Percentiles rank a stretch among this genome's conserved stretches.
Evolutionary conservation across 2,113 vertebrate species (phyloP).

Genomic region (Callocephalon fimbriatum): DNA sequence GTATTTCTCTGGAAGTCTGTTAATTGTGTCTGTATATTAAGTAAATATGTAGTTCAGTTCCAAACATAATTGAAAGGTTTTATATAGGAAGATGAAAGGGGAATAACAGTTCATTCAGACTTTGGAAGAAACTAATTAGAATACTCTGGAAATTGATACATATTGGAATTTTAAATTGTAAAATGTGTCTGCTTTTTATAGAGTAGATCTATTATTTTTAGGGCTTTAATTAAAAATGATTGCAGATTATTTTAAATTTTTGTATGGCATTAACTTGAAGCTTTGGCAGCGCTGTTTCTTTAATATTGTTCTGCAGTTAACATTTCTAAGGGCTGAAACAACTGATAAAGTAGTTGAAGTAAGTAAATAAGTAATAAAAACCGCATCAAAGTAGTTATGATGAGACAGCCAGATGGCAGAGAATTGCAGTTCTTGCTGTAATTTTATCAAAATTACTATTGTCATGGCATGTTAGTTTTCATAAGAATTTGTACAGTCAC

Average conservation of each 20-base stretch:
- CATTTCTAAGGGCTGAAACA: constrained; percentile 61
- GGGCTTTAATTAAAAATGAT: constrained; percentile 15
- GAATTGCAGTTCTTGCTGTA: constrained; percentile 82
- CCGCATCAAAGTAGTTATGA: constrained; percentile 81
- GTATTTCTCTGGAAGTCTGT: not conserved
- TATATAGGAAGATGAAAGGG: not conserved
- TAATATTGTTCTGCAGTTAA: constrained; percentile 39
- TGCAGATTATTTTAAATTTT: not conserved
- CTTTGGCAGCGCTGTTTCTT: constrained; percentile 40
- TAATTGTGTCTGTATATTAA: not conserved
- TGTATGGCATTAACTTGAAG: not conserved
- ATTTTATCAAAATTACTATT: constrained; percentile 89
- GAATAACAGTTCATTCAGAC: not conserved
- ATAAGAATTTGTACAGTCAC: constrained; percentile 85
- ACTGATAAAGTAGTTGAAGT: constrained; percentile 73
- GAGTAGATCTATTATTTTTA: not conserved
- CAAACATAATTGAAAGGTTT: constrained; percentile 33
- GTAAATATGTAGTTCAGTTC: constrained; percentile 40
- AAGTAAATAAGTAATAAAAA: constrained; percentile 84
- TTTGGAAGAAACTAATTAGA: constrained; percentile 2
- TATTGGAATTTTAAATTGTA: constrained; percentile 26
- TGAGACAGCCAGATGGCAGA: constrained; percentile 84
- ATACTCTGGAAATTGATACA: not conserved
- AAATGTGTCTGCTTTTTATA: not conserved
- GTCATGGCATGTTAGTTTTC: constrained; percentile 87